Evolutionary conservation across 2,113 vertebrate species (phyloP), one percentile per base, ranked within the genome.

Genomic region (Malaclemys terrapin): DNA sequence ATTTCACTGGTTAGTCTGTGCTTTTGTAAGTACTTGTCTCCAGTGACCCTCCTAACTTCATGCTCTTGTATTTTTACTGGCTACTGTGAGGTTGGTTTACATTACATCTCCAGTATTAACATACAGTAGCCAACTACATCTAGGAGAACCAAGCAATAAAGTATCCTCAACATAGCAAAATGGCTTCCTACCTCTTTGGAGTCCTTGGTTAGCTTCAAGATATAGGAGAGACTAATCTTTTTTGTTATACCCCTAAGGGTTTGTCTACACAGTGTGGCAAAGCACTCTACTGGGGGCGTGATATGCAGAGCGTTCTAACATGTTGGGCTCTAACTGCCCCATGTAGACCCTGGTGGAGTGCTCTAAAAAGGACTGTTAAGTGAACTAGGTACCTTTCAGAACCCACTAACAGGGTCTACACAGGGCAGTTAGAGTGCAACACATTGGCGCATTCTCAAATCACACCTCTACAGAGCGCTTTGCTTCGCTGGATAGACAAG

Each of bases 211-310:
- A 90, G 57, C 17, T 94, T 90, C 82, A 93, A 89, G 82, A 29
- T 52, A 82, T 35, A 91, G 76, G 91, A 93, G 52, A 94, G n/a
- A 52, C 35, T 85, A 17, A 88, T 92, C 82, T 90, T 91, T 95
- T 91, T 35, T 19, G 11, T 47, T 27, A 12, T 57, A 59, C 49
- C 78, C 52, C 52, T 19, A 53, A 53, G 52, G 25, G 56, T 24
- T 57, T 57, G 56, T 57, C 56, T 27, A 57, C 25, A 57, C 24
- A 57, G 56, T 57, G 56, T 1, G 1, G 56, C 25, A 57, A 57
- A 27, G 24, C 56, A 27, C 10, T 57, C 8, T 57, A 27, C 10
- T 5, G 52, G 56, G 56, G 25, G 25, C 10, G 10, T 27, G 56
- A 57, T 57, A 10, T 57, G 56, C 20, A 56, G 22, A 4, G 22